A percentile compares a stretch with the other conserved stretches of the same genome.
These are phyloP conservation scores for Lepus timidus DNA, from an alignment of 2,113 vertebrate species.

Conservation along the genomic window DNA sequence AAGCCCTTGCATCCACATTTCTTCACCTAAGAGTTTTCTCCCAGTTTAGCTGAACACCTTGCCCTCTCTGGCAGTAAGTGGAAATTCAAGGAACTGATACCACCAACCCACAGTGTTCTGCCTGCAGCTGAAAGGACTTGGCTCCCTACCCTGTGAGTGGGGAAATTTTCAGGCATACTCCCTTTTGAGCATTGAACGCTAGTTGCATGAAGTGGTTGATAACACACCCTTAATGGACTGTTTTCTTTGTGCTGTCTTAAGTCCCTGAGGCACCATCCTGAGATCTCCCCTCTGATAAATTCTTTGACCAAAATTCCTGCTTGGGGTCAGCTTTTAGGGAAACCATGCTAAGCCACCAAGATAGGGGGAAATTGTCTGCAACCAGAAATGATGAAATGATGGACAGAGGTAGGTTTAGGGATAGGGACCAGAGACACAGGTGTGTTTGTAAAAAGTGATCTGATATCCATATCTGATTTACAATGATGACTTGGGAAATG, in stretches of 20 bases:
- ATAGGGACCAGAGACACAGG: not conserved
- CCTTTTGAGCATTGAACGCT: not conserved
- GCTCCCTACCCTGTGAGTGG: not conserved
- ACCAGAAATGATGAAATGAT: not conserved
- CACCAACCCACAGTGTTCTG: not conserved
- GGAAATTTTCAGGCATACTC: not conserved
- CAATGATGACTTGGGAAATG: conserved; percentile 71
- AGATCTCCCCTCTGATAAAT: not conserved
- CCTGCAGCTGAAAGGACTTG: too few relatives aligned
- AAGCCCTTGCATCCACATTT: not conserved
- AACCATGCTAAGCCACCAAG: not conserved
- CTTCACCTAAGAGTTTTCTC: not conserved
- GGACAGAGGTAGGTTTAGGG: conserved; percentile 47
- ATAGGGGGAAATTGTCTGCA: not conserved
- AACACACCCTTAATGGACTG: not conserved
- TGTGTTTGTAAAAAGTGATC: conserved; percentile 68
- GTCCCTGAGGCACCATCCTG: not conserved
- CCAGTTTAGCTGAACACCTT: not conserved
- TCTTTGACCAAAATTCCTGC: conserved; percentile 23
- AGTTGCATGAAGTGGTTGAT: not conserved
- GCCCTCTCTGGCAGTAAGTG: not conserved
- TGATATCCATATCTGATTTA: conserved; percentile 61
- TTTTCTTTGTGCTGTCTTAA: not conserved
- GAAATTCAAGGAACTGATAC: not conserved
- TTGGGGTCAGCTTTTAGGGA: not conserved